Evolutionary conservation across 2,113 vertebrate species (phyloP), one percentile per base, ranked within the genome.

Genomic region (Pteropus alecto): DNA sequence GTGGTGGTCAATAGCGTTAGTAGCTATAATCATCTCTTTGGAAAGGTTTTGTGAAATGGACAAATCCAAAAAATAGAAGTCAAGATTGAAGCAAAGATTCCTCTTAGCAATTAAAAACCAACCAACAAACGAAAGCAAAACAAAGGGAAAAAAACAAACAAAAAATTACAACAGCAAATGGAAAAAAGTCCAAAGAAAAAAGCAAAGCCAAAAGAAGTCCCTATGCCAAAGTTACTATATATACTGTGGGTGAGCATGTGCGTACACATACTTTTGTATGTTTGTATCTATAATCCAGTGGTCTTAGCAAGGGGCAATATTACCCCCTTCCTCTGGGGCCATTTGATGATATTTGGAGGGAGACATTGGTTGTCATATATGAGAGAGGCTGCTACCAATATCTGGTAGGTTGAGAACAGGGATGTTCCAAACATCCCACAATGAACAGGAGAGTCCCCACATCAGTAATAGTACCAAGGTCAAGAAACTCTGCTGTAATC

Each of bases 81-180:
- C 54, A 87, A 54, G 7, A 85, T 22, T 10, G 6, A 95, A 65
- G 38, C 14, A 70, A 68, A 93, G 41, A 35, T 51, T 93, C 68
- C 7, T 63, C 7, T 41, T 93, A n/a, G 28, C 65, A 90, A 90
- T 91, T 76, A 81, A 87, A 97, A 90, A 51, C 63, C 48, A 94
- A 76, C 61, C 10, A 51, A 71, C 60, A 7, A 24, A 76, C 14
- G 74, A 74, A 68, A 78, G 46, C 38, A 33, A 86, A 65, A 74
- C 0, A 24, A 78, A 51, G 9, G 41, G 41, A 7, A 43, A 43
- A n/a, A 58, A 26, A 70, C 8, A 24, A 54, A 56, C 38, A 61
- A 71, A 90, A 58, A 28, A 9, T 5, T 74, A 83, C 7, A 54
- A 71, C 3, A 85, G 22, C 12, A 79, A 65, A 76, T 9, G 10